Evolutionary conservation across 2,113 vertebrate species (phyloP), one percentile per base, ranked within the genome.

Genomic region (Chrysochloris asiatica): DNA sequence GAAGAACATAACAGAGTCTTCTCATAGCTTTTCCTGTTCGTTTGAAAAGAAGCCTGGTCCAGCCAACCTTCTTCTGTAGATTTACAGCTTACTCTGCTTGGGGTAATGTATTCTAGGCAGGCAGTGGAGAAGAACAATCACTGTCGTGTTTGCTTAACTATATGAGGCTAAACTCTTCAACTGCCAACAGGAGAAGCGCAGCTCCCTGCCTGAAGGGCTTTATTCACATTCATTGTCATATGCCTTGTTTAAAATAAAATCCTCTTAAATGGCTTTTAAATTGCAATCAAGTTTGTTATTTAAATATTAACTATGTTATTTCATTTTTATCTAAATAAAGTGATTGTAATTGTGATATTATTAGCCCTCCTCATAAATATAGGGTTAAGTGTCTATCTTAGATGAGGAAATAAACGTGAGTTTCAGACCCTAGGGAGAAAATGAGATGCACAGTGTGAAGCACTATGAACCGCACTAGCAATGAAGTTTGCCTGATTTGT

Each of bases 221-320:
- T 73, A 54, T 41, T 83, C 14, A n/a, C n/a, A n/a, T 84, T 76
- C n/a, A 72, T 61, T 63, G 50, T 83, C 75, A 88, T 79, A 90
- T 16, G 47, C 43, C 22, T 88, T 33, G 63, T 21, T 88, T 71
- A 90, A 91, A 93, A 73, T 28, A 56, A 84, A 87, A 59, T 89
- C 48, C 75, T 76, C 30, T 73, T 52, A 59, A 89, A 91, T 83
- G 61, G 3, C 59, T 93, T 89, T 90, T 86, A 91, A 93, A 82
- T 5, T n/a, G 41, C 36, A 86, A 54, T 88, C 30, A 61, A 80
- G 24, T 88, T 80, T 87, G 73, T 83, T 82, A 92, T 88, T 95
- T 93, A 88, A 93, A 81, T 89, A 93, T 75, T 91, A 94, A 81
- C n/a, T 26, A 71, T 76, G 41, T 59, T 77, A 91, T 33, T 86